Percentiles rank a stretch among this genome's conserved stretches.
Conservation (phyloP, 2,888 invertebrate species). For the Sphecodes monilicornis region DNA sequence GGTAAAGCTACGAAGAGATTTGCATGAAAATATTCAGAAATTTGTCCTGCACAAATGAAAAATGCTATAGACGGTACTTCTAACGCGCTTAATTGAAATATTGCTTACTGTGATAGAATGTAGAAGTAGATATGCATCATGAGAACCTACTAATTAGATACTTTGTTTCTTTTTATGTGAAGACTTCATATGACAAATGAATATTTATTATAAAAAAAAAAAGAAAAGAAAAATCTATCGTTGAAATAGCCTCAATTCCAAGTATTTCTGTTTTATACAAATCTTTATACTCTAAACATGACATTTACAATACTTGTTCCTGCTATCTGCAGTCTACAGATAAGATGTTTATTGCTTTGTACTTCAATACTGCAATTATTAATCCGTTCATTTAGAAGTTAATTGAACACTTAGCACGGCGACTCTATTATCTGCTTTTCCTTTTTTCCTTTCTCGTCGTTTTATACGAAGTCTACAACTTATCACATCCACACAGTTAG, state of each 20-base stretch:
- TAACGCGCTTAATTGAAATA: constrained; percentile 34
- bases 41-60: constrained; percentile 35
- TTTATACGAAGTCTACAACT: constrained; percentile 61
- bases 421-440: constrained; percentile 69
- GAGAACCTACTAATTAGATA: constrained; percentile 8
- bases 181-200: constrained; percentile 24
- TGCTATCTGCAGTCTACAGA: constrained; percentile 43
- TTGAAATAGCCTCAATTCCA: constrained; percentile 54
- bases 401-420: constrained; percentile 70
- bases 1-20: constrained; percentile 9
- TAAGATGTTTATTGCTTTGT: constrained; percentile 75
- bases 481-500: constrained; percentile 67
- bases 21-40: constrained; percentile 12
- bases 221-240: constrained; percentile 13
- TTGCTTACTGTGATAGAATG: constrained; percentile 33
- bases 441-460: constrained; percentile 27
- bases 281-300: constrained; percentile 39
- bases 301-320: constrained; percentile 36
- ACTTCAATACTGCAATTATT: constrained; percentile 65
- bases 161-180: neutral
- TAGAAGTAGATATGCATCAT: constrained; percentile 24
- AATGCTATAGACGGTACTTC: constrained; percentile 2
- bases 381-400: constrained; percentile 40
- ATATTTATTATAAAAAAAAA: constrained; percentile 3
- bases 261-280: constrained; percentile 31